Evolutionary conservation across 2,113 vertebrate genomes (phyloP).

Genomic region (Phalacrocorax carbo): DNA sequence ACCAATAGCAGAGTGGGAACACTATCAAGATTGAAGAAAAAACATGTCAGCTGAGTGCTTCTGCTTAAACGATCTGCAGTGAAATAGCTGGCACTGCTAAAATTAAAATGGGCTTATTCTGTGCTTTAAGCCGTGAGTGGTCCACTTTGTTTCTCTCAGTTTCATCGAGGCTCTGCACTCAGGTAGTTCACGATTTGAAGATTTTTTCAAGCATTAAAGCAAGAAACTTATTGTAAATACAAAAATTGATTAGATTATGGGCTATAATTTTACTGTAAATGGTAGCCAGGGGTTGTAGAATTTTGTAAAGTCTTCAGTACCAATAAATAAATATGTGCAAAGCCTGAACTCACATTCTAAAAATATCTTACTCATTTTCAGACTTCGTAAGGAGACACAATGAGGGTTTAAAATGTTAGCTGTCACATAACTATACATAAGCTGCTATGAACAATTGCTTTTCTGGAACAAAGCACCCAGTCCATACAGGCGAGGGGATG

Average conservation of each 20-base stretch:
- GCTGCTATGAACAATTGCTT: not conserved
- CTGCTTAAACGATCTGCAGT: not conserved
- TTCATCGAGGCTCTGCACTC: not conserved
- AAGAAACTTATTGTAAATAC: not conserved
- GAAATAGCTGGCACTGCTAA: not conserved
- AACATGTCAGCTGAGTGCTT: not conserved
- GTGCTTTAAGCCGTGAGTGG: not conserved
- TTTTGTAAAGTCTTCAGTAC: not conserved
- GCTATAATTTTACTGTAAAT: not conserved
- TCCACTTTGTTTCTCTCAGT: not conserved
- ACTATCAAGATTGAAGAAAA: not conserved
- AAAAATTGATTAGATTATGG: not conserved
- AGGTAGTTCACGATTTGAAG: not conserved
- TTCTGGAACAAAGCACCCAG: not conserved
- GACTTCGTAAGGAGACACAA: not conserved
- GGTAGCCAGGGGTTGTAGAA: not conserved
- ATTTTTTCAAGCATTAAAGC: not conserved
- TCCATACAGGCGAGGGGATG: not conserved
- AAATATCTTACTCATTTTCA: not conserved
- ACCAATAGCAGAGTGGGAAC: not conserved
- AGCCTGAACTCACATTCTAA: not conserved
- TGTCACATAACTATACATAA: not conserved
- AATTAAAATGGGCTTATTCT: not conserved
- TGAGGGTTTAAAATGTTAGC: not conserved
- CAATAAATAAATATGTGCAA: not conserved